Evolutionary conservation across 2,797 vertebrate species (phyloP).

Genomic region (Arrhamphus sclerolepis): DNA sequence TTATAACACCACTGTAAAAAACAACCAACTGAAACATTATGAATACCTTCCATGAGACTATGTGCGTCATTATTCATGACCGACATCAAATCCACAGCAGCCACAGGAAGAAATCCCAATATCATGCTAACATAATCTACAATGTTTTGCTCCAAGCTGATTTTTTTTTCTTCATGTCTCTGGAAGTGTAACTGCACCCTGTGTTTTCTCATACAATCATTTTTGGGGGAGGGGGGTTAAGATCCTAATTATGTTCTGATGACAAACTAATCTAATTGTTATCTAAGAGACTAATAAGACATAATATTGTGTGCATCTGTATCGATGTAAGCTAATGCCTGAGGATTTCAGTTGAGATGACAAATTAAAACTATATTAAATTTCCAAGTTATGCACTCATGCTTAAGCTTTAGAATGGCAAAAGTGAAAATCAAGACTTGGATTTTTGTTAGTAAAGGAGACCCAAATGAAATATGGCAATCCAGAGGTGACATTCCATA

Average conservation of each 20-base stretch:
- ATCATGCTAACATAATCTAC: conserved; percentile 14
- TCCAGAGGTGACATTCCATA: conserved; percentile 1
- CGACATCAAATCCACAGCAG: conserved; percentile 18
- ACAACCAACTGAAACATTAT: conserved; percentile 6
- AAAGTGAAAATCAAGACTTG: conserved; percentile 2
- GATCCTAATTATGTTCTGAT: conserved; percentile 64
- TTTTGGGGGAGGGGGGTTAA: conserved; percentile 38
- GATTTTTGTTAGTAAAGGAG: conserved; percentile 5
- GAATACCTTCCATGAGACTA: background rate
- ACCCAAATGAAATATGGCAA: conserved; percentile 17
- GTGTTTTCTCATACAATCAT: conserved; percentile 35
- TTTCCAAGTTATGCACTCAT: conserved; percentile 18
- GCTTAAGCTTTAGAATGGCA: background rate
- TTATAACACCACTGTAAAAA: no score
- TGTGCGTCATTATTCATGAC: conserved; percentile 17
- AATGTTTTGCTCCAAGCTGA: conserved; percentile 30
- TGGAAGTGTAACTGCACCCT: conserved; percentile 38
- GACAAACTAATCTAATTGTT: conserved; percentile 60
- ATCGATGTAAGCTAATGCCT: conserved; percentile 8
- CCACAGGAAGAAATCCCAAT: conserved; percentile 13
- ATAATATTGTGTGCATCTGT: conserved; percentile 9
- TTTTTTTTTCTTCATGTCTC: conserved; percentile 22
- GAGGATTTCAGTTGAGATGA: conserved; percentile 28
- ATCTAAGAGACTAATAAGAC: conserved; percentile 53
- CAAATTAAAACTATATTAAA: conserved; percentile 37